Percentiles rank a stretch among this genome's conserved stretches.
phyloP scores from a whole-genome alignment of 2,888 invertebrate species.

The Halocaridina rubra region DNA sequence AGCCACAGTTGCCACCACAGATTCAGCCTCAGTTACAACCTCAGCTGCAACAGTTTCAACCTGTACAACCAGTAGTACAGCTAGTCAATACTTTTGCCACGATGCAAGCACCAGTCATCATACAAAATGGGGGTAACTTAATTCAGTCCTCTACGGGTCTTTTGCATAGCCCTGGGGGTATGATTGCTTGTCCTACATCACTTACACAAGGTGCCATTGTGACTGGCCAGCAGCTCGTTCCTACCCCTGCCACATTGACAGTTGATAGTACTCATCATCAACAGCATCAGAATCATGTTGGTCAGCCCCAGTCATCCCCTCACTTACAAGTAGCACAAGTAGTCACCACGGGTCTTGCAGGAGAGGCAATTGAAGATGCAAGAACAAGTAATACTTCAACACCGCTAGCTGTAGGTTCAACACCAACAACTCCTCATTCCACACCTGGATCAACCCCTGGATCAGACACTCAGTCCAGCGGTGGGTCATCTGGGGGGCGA shows the following conservation, averaged over 20 bases:
- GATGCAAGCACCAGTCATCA: slow-evolving; percentile 61
- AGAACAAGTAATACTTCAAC: slow-evolving; percentile 49
- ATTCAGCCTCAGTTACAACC: slow-evolving; percentile 51
- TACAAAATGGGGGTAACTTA: slow-evolving; percentile 62
- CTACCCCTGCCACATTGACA: slow-evolving; percentile 37
- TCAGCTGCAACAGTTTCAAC: slow-evolving; percentile 57
- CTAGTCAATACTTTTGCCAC: slow-evolving; percentile 79
- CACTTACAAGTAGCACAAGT: slow-evolving; percentile 61
- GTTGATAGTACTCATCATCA: slow-evolving; percentile 44
- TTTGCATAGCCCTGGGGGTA: slow-evolving; percentile 50
- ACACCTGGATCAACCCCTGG: slow-evolving; percentile 59
- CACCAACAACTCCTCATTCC: slow-evolving; percentile 59
- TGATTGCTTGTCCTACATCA: slow-evolving; percentile 49
- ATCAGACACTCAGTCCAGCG: slow-evolving; percentile 54
- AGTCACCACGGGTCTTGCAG: slow-evolving; percentile 49
- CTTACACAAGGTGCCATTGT: slow-evolving; percentile 51
- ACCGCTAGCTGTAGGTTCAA: slow-evolving; percentile 53
- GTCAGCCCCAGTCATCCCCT: slow-evolving; percentile 50
- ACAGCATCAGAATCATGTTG: slow-evolving; percentile 41
- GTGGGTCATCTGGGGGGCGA: slow-evolving; percentile 51
- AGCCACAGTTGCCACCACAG: slow-evolving; percentile 41
- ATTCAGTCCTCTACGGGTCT: slow-evolving; percentile 56
- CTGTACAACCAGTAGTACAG: slow-evolving; percentile 66
- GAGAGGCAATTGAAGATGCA: slow-evolving; percentile 42
- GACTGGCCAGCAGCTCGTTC: slow-evolving; percentile 44